Percentiles rank a stretch among this genome's conserved stretches.
Evolutionary conservation across 2,888 invertebrate genomes (phyloP).

Genomic region (Metalampra italica): DNA sequence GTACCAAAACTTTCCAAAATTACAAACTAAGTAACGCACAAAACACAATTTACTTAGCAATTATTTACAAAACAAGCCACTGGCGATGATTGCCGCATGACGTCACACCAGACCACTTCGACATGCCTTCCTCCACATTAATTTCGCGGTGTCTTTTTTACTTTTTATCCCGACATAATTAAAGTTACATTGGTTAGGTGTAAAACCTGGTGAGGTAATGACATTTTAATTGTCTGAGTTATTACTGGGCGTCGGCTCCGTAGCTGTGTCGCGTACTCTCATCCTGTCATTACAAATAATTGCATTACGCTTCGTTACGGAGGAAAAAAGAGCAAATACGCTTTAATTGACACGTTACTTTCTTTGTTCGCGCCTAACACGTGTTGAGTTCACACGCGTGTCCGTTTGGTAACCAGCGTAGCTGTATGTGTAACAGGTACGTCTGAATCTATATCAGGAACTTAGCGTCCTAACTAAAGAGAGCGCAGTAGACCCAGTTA

Average conservation of each 20-base stretch:
- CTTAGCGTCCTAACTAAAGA: not conserved
- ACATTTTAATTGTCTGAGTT: conserved; percentile 75
- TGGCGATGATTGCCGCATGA: not conserved
- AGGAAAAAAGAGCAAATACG: conserved; percentile 65
- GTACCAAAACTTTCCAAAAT: not conserved
- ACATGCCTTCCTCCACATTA: conserved; percentile 20
- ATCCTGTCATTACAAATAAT: conserved; percentile 77
- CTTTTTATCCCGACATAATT: conserved; percentile 58
- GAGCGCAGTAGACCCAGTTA: too few relatives aligned
- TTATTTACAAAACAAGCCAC: not conserved
- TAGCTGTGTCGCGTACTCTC: conserved; percentile 64
- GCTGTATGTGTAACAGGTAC: not conserved
- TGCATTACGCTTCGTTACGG: conserved; percentile 77
- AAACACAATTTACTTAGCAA: not conserved
- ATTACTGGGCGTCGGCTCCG: conserved; percentile 55
- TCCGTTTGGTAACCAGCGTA: conserved; percentile 6
- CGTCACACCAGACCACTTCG: conserved; percentile 6
- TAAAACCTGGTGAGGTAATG: conserved; percentile 70
- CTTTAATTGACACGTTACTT: conserved; percentile 72
- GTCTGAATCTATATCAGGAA: too few relatives aligned
- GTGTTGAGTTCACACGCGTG: conserved; percentile 58
- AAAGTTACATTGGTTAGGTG: conserved; percentile 63
- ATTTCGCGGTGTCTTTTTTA: conserved; percentile 38
- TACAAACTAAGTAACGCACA: too few relatives aligned
- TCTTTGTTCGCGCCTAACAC: conserved; percentile 68